A percentile compares a stretch with the other conserved stretches of the same genome.
Evolutionary conservation across 2,797 vertebrate genomes (phyloP).

Genomic region (Hirundo rustica): DNA sequence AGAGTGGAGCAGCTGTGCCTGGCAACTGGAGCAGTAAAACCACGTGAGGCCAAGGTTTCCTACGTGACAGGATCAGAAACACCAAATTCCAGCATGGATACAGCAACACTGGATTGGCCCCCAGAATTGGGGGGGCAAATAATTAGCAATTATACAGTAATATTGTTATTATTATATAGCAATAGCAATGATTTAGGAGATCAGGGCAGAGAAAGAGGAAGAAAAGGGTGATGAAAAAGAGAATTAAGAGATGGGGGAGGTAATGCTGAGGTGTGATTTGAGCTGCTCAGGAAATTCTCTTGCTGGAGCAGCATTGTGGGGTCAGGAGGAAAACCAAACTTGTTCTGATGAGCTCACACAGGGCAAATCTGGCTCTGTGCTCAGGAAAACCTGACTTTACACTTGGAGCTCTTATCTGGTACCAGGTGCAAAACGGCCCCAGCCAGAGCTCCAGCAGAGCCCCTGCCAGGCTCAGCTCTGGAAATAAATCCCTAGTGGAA

Average conservation of each 20-base stretch:
- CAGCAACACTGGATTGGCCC: not conserved
- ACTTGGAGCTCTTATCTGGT: rapidly evolving
- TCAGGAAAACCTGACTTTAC: not conserved
- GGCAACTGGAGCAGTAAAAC: not conserved
- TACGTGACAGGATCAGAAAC: not conserved
- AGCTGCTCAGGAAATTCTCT: not conserved
- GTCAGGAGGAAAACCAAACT: not conserved
- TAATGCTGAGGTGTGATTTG: not conserved
- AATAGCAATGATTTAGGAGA: not conserved
- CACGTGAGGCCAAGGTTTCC: not conserved
- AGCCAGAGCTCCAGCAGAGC: not conserved
- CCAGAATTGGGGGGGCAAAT: not conserved
- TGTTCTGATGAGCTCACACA: not conserved
- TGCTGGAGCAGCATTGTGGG: not conserved
- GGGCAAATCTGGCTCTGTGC: not conserved
- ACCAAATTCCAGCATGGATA: not conserved
- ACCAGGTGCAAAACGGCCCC: not conserved
- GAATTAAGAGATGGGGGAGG: not conserved
- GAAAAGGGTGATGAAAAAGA: not conserved
- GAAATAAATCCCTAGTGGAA: not conserved
- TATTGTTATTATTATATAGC: not conserved
- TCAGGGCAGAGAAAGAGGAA: rapidly evolving
- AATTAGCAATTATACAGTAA: not conserved
- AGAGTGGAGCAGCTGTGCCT: not conserved
- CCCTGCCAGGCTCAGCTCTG: not conserved